These are phyloP conservation scores for Silurus asotus DNA, from an alignment of 2,113 vertebrate genomes.

Conservation along the genomic window DNA sequence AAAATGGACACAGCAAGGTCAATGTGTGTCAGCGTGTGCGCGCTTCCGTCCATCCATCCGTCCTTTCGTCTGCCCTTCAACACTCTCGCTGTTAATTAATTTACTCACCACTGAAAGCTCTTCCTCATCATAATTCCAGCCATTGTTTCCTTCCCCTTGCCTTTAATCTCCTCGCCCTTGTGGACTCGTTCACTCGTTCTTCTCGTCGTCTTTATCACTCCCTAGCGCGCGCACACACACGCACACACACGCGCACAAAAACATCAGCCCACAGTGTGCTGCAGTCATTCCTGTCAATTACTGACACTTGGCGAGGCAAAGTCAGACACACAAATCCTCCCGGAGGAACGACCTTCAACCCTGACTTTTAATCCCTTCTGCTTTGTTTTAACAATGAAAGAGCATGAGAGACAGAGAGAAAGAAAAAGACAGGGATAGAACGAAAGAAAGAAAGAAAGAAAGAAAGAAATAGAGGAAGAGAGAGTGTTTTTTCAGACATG, in stretches of 20 bases:
- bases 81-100: constrained; percentile 61
- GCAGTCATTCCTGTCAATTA: constrained; percentile 60
- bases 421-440: background rate
- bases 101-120: constrained; percentile 67
- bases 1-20: constrained; percentile 2
- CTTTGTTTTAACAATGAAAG: constrained; percentile 37
- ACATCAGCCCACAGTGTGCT: background rate
- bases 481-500: constrained; percentile 21
- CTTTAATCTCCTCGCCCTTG: constrained; percentile 46
- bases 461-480: constrained; percentile 16
- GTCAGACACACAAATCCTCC: constrained; percentile 41
- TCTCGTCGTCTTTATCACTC: constrained; percentile 38
- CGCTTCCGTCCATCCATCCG: constrained; percentile 13
- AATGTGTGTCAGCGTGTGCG: constrained; percentile 14
- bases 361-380: constrained; percentile 62
- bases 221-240: constrained; percentile 2
- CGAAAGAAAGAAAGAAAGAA: background rate
- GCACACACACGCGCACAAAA: too few species aligned
- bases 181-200: constrained; percentile 19
- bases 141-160: constrained; percentile 62
- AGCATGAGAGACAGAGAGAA: background rate
- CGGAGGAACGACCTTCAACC: constrained; percentile 6
- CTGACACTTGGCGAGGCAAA: constrained; percentile 48
- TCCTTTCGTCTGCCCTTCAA: constrained; percentile 11
- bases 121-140: constrained; percentile 62